Base-by-base conservation (phyloP, 2,888 invertebrate species). In the Parnassius apollo region DNA sequence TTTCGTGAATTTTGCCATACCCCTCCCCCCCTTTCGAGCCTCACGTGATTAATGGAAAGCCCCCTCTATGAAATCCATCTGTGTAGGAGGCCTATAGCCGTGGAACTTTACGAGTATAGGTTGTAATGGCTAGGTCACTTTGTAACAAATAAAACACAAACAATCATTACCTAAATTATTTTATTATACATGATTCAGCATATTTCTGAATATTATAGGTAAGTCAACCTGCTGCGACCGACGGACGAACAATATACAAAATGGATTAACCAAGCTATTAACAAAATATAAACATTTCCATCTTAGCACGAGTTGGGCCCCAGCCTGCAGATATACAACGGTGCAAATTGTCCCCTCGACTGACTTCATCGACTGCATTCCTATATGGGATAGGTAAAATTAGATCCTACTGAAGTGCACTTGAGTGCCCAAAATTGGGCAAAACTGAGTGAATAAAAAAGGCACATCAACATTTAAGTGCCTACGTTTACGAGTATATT, bases 161-260 rank as follows among this genome's bases (percentile, higher is more conserved):
- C 59, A 42, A 56, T 59, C 57, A 62, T 50, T 52, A 60, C 51
- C 62, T 65, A 60, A 60, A 65, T 45, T 51, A 65, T 57, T 60
- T 49, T 68, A 57, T 65, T 78, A 44, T 70, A 74, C 13, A 86
- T 67, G 46, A 77, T 72, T 58, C 81, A 67, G 18, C 83, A 64
- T 64, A 9, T 22, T 45, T 51, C 2, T n/a, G 3, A 46, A 46
- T 11, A 22, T 42, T n/a, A 53, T 2, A 22, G 12, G 46, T 46
- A 22, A 9, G 45, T 22, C 35, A 22, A 25, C 51, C 59, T 45
- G 51, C 22, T 12, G 44, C 55, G 45, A 13, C 49, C 46, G 9
- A 13, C 13, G 49, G 49, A 49, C 49, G 4, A 51, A 51, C 51
- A 51, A 51, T 51, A 51, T 51, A 51, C 51, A 51, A 44, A 55